phyloP scores from a whole-genome alignment of 1,140 invertebrate species.

The Scaptomyza pallida region DNA sequence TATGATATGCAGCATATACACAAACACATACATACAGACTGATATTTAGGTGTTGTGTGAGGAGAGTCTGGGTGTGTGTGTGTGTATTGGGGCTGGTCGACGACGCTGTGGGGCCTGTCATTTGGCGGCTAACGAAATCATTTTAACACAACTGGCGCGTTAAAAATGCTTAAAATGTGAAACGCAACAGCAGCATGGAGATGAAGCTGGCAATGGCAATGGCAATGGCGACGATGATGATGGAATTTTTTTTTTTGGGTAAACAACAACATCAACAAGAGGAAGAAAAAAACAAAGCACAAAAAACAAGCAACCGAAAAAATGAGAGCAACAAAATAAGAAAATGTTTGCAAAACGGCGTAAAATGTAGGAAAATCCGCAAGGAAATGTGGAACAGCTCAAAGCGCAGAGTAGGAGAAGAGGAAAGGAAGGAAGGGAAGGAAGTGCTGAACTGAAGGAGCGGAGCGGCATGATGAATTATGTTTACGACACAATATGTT shows the following conservation, averaged over 20 bases:
- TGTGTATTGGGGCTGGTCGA: constrained; percentile 27
- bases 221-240: constrained; percentile 58
- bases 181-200: constrained; percentile 45
- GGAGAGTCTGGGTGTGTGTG: constrained; percentile 4
- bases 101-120: constrained; percentile 48
- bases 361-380: constrained; percentile 75
- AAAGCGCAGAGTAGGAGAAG: constrained; percentile 33
- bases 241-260: constrained; percentile 71
- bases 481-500: constrained; percentile 83
- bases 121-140: constrained; percentile 82
- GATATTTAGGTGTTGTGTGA: constrained; percentile 12
- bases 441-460: constrained; percentile 23
- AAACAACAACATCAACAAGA: no score
- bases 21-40: constrained; percentile 7
- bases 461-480: constrained; percentile 81
- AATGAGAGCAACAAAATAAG: constrained; percentile 38
- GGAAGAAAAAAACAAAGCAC: constrained; percentile 22
- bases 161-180: constrained; percentile 83
- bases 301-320: constrained; percentile 24
- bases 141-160: constrained; percentile 83
- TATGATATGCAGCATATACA: constrained; percentile 63
- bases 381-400: constrained; percentile 73
- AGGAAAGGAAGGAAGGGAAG: no score
- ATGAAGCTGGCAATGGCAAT: no score
- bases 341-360: constrained; percentile 69